phyloP scores from a whole-genome alignment of 2,888 invertebrate genomes.

The Sesamia inferens region DNA sequence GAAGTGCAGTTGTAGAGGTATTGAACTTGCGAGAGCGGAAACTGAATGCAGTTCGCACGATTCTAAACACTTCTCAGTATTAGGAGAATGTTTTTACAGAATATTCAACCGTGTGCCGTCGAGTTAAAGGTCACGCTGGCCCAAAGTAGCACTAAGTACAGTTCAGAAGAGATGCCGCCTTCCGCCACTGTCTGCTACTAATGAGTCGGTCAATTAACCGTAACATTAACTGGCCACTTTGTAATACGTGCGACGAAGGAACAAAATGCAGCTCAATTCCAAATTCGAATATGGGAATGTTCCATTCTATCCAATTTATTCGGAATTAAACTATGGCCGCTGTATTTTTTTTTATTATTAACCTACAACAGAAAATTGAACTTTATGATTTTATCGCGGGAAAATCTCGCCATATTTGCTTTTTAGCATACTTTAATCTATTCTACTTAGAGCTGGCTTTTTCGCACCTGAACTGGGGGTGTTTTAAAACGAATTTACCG shows the following conservation, averaged over 20 bases:
- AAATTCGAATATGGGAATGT: slow-evolving; percentile 55
- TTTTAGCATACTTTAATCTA: slow-evolving; percentile 81
- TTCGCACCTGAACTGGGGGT: slow-evolving; percentile 84
- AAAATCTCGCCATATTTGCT: slow-evolving; percentile 65
- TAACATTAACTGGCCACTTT: slow-evolving; percentile 73
- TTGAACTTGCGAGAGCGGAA: slow-evolving; percentile 82
- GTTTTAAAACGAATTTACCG: slow-evolving; percentile 86
- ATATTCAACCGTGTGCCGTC: slow-evolving; percentile 63
- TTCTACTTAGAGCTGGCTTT: slow-evolving; percentile 84
- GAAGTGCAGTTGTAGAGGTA: slow-evolving; percentile 76
- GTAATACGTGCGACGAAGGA: slow-evolving; percentile 67
- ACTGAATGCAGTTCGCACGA: slow-evolving; percentile 78
- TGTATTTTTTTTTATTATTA: slow-evolving; percentile 57
- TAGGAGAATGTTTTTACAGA: slow-evolving; percentile 50
- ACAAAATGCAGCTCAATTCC: slow-evolving; percentile 68
- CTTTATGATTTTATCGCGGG: slow-evolving; percentile 64
- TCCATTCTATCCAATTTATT: slow-evolving; percentile 54
- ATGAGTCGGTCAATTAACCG: slow-evolving; percentile 83
- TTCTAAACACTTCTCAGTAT: slow-evolving; percentile 65
- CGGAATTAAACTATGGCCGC: slow-evolving; percentile 2
- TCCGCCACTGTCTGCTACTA: slow-evolving; percentile 75
- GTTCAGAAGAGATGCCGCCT: slow-evolving; percentile 72
- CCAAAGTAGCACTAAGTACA: slow-evolving; percentile 48
- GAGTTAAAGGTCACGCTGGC: slow-evolving; percentile 47
- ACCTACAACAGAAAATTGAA: slow-evolving; percentile 65